Conservation (phyloP, 2,797 vertebrate species). For the Anabas testudineus region DNA sequence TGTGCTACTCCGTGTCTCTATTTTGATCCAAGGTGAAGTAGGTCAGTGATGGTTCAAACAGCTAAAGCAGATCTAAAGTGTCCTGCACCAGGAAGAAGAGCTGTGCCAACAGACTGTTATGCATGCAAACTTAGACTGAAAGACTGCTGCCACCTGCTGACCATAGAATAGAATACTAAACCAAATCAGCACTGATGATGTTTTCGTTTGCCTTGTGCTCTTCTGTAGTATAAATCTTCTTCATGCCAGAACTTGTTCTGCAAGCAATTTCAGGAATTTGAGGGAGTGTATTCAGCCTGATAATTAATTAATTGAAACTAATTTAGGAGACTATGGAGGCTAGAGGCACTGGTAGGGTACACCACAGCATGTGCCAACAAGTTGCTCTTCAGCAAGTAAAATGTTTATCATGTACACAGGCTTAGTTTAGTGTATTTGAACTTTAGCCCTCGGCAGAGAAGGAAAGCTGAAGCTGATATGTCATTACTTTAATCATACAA, state of each 20-base stretch:
- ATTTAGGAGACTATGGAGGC: background rate
- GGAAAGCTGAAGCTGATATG: too few relatives aligned
- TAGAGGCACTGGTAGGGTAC: too few relatives aligned
- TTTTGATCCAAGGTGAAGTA: constrained; percentile 55
- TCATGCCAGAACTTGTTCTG: background rate
- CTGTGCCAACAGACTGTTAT: constrained; percentile 1
- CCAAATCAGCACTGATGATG: too few relatives aligned
- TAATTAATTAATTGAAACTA: background rate
- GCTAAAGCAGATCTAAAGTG: constrained; percentile 61
- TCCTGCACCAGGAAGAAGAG: constrained; percentile 20
- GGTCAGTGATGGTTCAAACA: constrained; percentile 42
- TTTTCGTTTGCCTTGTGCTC: background rate
- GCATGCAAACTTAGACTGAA: background rate
- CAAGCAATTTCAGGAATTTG: too few relatives aligned
- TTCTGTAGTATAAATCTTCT: too few relatives aligned
- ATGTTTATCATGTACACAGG: background rate
- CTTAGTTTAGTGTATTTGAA: background rate
- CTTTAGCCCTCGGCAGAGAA: too few relatives aligned
- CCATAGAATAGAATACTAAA: background rate
- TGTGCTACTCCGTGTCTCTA: constrained; percentile 25
- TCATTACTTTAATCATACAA: too few relatives aligned
- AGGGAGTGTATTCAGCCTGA: background rate
- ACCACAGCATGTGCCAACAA: too few relatives aligned
- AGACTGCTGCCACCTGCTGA: constrained; percentile 72
- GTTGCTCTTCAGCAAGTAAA: background rate